Evolutionary conservation across 2,113 vertebrate genomes (phyloP).

Genomic region (Rhinoptilus africanus): DNA sequence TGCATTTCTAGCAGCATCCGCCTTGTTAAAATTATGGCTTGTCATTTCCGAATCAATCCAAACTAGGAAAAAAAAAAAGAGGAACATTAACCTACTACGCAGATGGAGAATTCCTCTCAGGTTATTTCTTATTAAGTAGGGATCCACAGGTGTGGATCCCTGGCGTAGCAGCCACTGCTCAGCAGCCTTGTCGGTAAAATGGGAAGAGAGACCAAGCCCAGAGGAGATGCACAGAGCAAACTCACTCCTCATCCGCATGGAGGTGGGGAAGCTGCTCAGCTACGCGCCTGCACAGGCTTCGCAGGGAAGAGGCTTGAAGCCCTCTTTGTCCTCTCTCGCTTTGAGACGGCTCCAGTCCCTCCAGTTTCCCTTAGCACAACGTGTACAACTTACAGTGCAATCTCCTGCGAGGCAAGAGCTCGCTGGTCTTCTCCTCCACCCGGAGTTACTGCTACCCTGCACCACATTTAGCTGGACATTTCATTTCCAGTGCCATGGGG

Average conservation of each 20-base stretch:
- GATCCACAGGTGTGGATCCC: background rate
- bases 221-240: background rate
- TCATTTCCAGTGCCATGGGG: background rate
- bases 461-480: background rate
- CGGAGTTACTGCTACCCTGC: background rate
- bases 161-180: background rate
- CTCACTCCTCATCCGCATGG: background rate
- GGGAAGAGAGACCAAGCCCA: background rate
- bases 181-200: background rate
- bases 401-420: background rate
- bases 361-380: background rate
- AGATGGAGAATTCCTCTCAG: background rate
- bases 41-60: background rate
- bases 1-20: background rate
- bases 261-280: background rate
- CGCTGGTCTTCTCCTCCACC: background rate
- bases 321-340: fast-evolving
- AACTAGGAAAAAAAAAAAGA: background rate
- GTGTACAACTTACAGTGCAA: background rate
- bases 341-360: background rate
- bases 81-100: background rate
- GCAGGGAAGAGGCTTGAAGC: background rate
- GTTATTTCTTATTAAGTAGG: background rate
- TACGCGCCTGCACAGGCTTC: background rate
- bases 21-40: background rate